Evolutionary conservation across 1,140 invertebrate species (phyloP).

Genomic region (Drosophila micromelanica): DNA sequence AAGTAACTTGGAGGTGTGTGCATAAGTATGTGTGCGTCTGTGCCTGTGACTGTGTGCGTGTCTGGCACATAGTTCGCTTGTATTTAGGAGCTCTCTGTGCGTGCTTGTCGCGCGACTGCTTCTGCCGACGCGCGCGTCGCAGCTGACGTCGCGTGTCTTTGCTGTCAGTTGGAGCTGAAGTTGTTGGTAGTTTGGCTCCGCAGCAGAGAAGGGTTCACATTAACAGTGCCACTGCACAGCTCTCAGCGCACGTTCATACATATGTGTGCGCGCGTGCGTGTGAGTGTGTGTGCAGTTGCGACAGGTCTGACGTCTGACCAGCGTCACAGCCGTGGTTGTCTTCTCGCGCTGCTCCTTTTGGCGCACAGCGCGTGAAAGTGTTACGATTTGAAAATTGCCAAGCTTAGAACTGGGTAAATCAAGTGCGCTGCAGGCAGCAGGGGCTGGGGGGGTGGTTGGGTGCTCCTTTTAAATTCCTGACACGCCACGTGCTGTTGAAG

Average conservation of each 20-base stretch:
- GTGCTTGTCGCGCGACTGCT: conserved; percentile 60
- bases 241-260: conserved; percentile 21
- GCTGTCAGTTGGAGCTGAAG: conserved; percentile 50
- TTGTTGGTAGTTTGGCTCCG: conserved; percentile 46
- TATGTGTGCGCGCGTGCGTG: background rate
- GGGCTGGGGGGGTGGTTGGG: background rate
- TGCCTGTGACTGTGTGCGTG: background rate
- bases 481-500: conserved; percentile 42
- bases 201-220: conserved; percentile 48
- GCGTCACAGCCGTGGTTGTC: conserved; percentile 17
- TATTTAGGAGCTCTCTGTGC: conserved; percentile 44
- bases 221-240: conserved; percentile 44
- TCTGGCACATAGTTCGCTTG: background rate
- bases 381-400: conserved; percentile 73
- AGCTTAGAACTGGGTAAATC: conserved; percentile 80
- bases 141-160: conserved; percentile 74
- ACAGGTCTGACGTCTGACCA: conserved; percentile 57
- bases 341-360: conserved; percentile 55
- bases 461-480: conserved; percentile 32
- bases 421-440: conserved; percentile 25
- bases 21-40: conserved; percentile 44
- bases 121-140: conserved; percentile 59
- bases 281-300: conserved; percentile 44
- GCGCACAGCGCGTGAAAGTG: conserved; percentile 66
- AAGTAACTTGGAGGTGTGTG: conserved; percentile 58